These are phyloP conservation scores for Acleris laterana DNA, from an alignment of 2,888 invertebrate genomes.

Conservation along the genomic window DNA sequence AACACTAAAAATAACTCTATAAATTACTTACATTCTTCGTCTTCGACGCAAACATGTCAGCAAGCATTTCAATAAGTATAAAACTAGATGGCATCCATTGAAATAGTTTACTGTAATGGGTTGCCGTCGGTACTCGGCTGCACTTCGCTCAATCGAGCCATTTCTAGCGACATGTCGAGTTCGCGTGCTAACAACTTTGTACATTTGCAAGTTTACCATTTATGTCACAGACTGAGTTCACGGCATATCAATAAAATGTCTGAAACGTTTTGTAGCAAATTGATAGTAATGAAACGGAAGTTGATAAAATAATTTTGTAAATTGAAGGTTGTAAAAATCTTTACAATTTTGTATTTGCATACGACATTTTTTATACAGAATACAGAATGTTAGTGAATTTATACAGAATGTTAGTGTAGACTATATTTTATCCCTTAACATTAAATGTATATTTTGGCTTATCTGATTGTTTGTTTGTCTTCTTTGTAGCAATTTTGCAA, in stretches of 20 bases:
- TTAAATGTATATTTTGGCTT: too few species aligned
- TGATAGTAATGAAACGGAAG: not conserved
- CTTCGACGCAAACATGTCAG: not conserved
- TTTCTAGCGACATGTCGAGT: conserved; percentile 16
- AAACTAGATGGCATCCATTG: conserved; percentile 22
- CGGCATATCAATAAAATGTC: conserved; percentile 24
- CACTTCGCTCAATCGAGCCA: conserved; percentile 18
- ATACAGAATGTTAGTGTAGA: too few species aligned
- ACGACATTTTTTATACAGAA: too few species aligned
- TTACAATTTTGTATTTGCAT: too few species aligned
- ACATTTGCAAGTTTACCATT: conserved; percentile 26
- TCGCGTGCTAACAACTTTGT: conserved; percentile 33
- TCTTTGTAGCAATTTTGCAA: too few species aligned
- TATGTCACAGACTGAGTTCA: conserved; percentile 23
- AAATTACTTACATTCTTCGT: too few species aligned
- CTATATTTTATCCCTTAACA: too few species aligned
- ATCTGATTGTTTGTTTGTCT: too few species aligned
- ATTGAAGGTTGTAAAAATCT: not conserved
- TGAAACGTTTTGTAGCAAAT: conserved; percentile 5
- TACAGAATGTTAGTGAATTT: too few species aligned
- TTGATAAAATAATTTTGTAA: not conserved
- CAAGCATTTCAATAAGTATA: conserved; percentile 24
- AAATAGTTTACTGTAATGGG: conserved; percentile 16
- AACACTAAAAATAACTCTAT: too few species aligned
- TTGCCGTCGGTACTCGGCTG: conserved; percentile 15